Percentiles rank a stretch among this genome's conserved stretches.
Evolutionary conservation across 1,140 invertebrate species (phyloP).

Genomic region (Periplaneta americana): DNA sequence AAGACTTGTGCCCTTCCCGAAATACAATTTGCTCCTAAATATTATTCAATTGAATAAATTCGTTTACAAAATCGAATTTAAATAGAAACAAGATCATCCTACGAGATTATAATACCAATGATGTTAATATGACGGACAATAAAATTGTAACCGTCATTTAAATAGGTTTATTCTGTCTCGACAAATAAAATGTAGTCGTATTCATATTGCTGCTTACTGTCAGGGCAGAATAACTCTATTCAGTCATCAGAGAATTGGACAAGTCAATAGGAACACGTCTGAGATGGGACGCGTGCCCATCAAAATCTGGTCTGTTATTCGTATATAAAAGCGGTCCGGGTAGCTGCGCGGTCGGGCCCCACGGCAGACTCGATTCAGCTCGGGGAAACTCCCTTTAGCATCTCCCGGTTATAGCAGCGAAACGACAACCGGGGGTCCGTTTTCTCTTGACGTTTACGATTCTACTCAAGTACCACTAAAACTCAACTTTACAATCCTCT

Average conservation of each 20-base stretch:
- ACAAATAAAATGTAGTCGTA: not conserved
- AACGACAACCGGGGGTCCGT: not conserved
- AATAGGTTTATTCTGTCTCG: not conserved
- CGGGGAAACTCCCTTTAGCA: not conserved
- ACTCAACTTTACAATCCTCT: not conserved
- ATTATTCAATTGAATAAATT: no score
- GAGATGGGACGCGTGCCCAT: not conserved
- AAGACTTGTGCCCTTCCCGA: no score
- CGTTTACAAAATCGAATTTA: no score
- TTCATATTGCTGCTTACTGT: not conserved
- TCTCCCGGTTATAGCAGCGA: not conserved
- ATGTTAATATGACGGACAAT: not conserved
- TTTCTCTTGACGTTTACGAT: not conserved
- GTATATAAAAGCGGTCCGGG: not conserved
- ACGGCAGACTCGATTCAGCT: not conserved
- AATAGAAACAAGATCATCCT: not conserved
- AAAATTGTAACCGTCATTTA: not conserved
- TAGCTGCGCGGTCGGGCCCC: not conserved
- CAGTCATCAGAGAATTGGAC: no score
- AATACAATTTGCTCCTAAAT: no score
- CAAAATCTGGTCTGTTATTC: not conserved
- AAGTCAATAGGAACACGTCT: no score
- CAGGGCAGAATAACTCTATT: not conserved
- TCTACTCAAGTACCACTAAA: not conserved
- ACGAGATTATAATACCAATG: not conserved